phyloP scores from a whole-genome alignment of 2,797 vertebrate genomes.

The Hirundo rustica region DNA sequence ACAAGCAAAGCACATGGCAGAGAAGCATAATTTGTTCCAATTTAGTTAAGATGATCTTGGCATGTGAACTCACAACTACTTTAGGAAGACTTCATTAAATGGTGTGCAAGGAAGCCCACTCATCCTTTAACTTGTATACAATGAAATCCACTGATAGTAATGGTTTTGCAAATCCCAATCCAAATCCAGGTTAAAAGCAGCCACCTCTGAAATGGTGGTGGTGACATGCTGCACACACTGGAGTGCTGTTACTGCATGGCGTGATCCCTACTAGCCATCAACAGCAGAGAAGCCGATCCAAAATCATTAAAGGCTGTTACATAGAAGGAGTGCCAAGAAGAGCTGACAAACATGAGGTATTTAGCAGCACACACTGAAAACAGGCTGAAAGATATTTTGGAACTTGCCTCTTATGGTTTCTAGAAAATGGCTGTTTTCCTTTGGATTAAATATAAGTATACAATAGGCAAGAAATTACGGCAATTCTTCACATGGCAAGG shows the following conservation, averaged over 20 bases:
- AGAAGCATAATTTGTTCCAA: not conserved
- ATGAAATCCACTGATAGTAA: not conserved
- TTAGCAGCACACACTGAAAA: constrained; percentile 19
- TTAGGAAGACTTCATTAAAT: not conserved
- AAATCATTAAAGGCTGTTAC: constrained; percentile 12
- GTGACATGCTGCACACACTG: not conserved
- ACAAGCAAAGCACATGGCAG: not conserved
- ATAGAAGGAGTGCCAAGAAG: constrained; percentile 21
- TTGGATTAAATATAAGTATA: not conserved
- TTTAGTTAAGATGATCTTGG: not conserved
- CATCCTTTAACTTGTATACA: not conserved
- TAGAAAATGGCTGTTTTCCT: constrained; percentile 13
- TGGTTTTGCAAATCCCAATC: not conserved
- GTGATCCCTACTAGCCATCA: not conserved
- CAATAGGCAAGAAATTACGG: not conserved
- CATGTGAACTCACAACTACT: not conserved
- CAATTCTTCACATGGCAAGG: not conserved
- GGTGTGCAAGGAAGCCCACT: not conserved
- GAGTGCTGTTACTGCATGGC: not conserved
- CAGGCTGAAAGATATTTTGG: constrained; percentile 17
- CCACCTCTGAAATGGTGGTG: not conserved
- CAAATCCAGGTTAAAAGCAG: not conserved
- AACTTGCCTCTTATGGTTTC: not conserved
- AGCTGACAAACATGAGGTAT: constrained; percentile 54
- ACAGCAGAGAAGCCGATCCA: not conserved